Evolutionary conservation across 2,888 invertebrate species (phyloP).

Genomic region (Lasioglossum leucozonium): DNA sequence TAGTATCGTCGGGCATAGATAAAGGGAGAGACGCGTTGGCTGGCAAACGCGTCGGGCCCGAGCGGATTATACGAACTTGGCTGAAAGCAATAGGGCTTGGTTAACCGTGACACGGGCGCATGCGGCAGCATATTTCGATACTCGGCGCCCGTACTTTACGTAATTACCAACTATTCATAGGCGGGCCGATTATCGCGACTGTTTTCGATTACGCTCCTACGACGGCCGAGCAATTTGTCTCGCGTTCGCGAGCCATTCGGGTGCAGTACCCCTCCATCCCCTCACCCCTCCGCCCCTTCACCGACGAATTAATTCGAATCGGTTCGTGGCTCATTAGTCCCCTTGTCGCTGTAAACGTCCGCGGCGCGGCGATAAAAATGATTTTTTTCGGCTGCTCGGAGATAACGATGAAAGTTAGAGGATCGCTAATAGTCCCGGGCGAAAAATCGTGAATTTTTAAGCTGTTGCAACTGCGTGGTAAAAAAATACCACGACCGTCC

Average conservation of each 20-base stretch:
- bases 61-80: constrained; percentile 79
- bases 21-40: constrained; percentile 70
- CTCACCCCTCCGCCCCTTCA: not conserved
- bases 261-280: not conserved
- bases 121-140: constrained; percentile 56
- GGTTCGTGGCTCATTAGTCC: constrained; percentile 4
- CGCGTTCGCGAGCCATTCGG: not conserved
- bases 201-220: constrained; percentile 43
- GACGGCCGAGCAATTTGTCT: constrained; percentile 30
- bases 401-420: not conserved
- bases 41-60: constrained; percentile 68
- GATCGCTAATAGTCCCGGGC: not conserved
- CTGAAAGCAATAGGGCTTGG: constrained; percentile 70
- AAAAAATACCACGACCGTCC: not conserved
- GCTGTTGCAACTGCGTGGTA: not conserved
- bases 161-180: constrained; percentile 58
- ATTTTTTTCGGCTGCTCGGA: not conserved
- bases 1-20: constrained; percentile 71
- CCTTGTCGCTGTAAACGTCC: not conserved
- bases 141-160: constrained; percentile 54
- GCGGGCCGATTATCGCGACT: constrained; percentile 48
- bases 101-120: constrained; percentile 57
- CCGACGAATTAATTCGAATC: constrained; percentile 27
- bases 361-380: not conserved
- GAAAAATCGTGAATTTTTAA: not conserved